Percentiles rank a stretch among this genome's conserved stretches.
These are phyloP conservation scores for Aromia moschata DNA, from an alignment of 2,888 invertebrate species.

Conservation along the genomic window DNA sequence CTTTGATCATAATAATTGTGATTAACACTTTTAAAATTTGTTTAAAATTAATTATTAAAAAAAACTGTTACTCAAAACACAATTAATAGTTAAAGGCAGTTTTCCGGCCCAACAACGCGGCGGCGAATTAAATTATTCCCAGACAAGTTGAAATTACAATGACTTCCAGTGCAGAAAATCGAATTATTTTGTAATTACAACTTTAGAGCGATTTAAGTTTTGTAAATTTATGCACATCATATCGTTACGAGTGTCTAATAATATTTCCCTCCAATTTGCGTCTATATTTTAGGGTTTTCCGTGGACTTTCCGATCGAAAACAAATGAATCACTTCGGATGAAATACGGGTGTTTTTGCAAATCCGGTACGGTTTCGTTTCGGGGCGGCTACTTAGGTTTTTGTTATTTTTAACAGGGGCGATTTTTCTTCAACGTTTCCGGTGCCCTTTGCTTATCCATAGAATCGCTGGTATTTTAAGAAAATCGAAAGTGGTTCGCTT, in stretches of 20 bases:
- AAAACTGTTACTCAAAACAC: slow-evolving; percentile 5
- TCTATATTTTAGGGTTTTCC: slow-evolving; percentile 28
- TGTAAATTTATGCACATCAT: slow-evolving; percentile 40
- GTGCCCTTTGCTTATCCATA: slow-evolving; percentile 27
- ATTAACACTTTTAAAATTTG: too few species aligned
- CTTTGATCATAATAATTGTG: too few species aligned
- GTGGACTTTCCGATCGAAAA: slow-evolving; percentile 38
- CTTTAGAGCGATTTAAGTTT: slow-evolving; percentile 52
- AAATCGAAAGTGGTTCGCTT: slow-evolving; percentile 31
- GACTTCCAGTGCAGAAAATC: slow-evolving; percentile 56
- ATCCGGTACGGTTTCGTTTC: slow-evolving; percentile 28
- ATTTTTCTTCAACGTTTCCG: slow-evolving; percentile 29
- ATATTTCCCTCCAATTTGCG: slow-evolving; percentile 28
- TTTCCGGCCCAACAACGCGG: slow-evolving; percentile 38
- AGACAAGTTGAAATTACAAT: slow-evolving; percentile 50
- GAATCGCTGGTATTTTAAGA: slow-evolving; percentile 29
- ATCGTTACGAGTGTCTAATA: slow-evolving; percentile 34
- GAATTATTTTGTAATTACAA: slow-evolving; percentile 61
- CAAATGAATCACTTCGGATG: slow-evolving; percentile 42
- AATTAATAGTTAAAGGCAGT: slow-evolving; percentile 32
- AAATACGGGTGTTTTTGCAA: slow-evolving; percentile 39
- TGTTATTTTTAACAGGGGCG: slow-evolving; percentile 37
- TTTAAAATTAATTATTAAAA: too few species aligned
- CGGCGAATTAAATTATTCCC: slow-evolving; percentile 44
- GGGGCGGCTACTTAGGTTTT: slow-evolving; percentile 31